Evolutionary conservation across 2,888 invertebrate species (phyloP).

Genomic region (Tenthredo notha): DNA sequence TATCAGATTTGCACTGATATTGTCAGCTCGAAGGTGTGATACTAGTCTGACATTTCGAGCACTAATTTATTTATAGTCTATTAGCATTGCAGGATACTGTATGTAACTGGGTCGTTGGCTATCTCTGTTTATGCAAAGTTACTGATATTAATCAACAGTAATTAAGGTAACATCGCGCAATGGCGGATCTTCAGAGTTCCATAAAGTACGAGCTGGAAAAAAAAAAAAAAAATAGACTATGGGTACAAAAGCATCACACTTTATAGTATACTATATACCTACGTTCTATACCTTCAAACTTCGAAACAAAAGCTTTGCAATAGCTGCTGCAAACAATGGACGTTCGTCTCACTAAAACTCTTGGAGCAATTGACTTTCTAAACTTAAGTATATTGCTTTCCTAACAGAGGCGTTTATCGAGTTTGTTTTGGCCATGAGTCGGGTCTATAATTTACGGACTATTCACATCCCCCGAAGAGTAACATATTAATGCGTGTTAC

Average conservation of each 20-base stretch:
- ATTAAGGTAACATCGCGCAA: conserved; percentile 4
- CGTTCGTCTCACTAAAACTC: conserved; percentile 62
- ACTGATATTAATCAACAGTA: neutral
- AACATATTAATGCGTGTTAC: neutral
- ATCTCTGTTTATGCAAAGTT: neutral
- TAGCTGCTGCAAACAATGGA: conserved; percentile 64
- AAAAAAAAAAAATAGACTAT: neutral
- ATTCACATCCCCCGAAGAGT: neutral
- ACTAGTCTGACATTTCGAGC: neutral
- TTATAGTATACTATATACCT: neutral
- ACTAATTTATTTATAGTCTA: conserved; percentile 32
- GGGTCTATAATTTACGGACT: conserved; percentile 12
- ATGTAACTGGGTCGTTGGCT: conserved; percentile 10
- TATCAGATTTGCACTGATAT: conserved; percentile 7
- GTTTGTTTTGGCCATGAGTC: conserved; percentile 20
- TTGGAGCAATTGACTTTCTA: conserved; percentile 13
- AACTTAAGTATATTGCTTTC: conserved; percentile 39
- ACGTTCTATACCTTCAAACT: conserved; percentile 20
- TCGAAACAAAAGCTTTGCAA: conserved; percentile 61
- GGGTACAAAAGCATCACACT: conserved; percentile 35
- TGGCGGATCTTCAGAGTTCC: neutral
- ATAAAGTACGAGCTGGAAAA: neutral
- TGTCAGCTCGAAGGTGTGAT: neutral
- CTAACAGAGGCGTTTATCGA: conserved; percentile 31
- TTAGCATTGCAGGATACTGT: conserved; percentile 27